Evolutionary conservation across 1,140 invertebrate genomes (phyloP).

Genomic region (Ganaspis sp.): DNA sequence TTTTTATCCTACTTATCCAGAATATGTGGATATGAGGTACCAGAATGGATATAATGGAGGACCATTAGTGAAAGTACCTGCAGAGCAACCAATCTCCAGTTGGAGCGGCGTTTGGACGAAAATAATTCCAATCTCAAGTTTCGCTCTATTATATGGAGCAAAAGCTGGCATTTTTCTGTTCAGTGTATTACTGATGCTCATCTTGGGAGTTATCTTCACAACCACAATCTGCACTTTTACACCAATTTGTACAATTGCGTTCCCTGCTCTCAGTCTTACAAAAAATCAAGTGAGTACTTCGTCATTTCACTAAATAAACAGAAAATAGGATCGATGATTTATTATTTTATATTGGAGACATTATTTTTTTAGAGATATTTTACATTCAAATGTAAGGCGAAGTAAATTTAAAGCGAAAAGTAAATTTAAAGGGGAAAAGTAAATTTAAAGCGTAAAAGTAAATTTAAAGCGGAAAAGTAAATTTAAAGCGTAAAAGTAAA

Average conservation of each 20-base stretch:
- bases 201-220: slow-evolving; percentile 73
- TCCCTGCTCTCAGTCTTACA: slow-evolving; percentile 74
- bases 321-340: too few relatives aligned
- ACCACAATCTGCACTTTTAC: slow-evolving; percentile 81
- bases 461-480: too few relatives aligned
- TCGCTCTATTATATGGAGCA: slow-evolving; percentile 43
- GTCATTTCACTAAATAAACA: slow-evolving; percentile 63
- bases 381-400: too few relatives aligned
- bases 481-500: too few relatives aligned
- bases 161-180: slow-evolving; percentile 45
- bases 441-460: too few relatives aligned
- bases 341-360: too few relatives aligned
- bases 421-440: too few relatives aligned
- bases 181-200: slow-evolving; percentile 51
- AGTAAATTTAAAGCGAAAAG: too few relatives aligned
- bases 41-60: slow-evolving; percentile 72
- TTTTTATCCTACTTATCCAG: slow-evolving; percentile 52
- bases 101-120: slow-evolving; percentile 31
- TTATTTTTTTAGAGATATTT: too few relatives aligned
- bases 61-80: slow-evolving; percentile 49
- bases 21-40: slow-evolving; percentile 58
- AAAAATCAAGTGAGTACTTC: slow-evolving; percentile 55
- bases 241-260: slow-evolving; percentile 80
- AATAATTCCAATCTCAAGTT: slow-evolving; percentile 47
- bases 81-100: slow-evolving; percentile 2